Evolutionary conservation across 2,888 invertebrate species (phyloP), one percentile per base, ranked within the genome.

Genomic region (Heliconius aoede): DNA sequence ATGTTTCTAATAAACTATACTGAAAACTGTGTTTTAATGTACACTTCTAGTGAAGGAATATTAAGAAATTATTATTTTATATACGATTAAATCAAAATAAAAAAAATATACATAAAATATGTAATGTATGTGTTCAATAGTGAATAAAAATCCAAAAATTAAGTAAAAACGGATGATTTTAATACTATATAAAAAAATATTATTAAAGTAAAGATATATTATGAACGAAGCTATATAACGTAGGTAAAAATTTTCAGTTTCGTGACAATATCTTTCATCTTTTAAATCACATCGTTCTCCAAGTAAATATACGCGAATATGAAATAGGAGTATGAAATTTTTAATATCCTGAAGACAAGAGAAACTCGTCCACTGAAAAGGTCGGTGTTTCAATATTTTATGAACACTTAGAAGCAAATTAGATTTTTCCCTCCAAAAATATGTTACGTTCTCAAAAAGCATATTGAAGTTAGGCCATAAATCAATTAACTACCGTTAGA

Each of bases 401-500:
- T 87, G 88, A 88, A 89, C 86, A 89, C 88, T 89, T 88, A 86
- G 86, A 88, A 87, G 87, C 88, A 89, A 89, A 90, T 90, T 90
- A 90, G 84, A 86, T 88, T 89, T 88, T 88, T 85, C 82, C 55
- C 83, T 84, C 82, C 86, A 86, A 82, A 78, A 84, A 86, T 62
- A 84, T 67, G 65, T 69, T 65, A 85, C 86, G 84, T 84, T 69
- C 68, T 73, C 83, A 80, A 78, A 71, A 51, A 81, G 61, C 32
- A 55, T 72, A 46, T 40, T 78, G 15, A 64, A 71, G 51, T 75
- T 32, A 32, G 28, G 32, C 32, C 74, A 71, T 76, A 76, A 76
- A 78, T 76, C 69, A 76, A 71, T 76, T 76, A 76, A 73, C 15
- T 55, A 69, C 32, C 46, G 46, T 32, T 74, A 36, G 65, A 73